These are phyloP conservation scores for Aethes cnicana DNA, from an alignment of 2,888 invertebrate species.

Conservation along the genomic window DNA sequence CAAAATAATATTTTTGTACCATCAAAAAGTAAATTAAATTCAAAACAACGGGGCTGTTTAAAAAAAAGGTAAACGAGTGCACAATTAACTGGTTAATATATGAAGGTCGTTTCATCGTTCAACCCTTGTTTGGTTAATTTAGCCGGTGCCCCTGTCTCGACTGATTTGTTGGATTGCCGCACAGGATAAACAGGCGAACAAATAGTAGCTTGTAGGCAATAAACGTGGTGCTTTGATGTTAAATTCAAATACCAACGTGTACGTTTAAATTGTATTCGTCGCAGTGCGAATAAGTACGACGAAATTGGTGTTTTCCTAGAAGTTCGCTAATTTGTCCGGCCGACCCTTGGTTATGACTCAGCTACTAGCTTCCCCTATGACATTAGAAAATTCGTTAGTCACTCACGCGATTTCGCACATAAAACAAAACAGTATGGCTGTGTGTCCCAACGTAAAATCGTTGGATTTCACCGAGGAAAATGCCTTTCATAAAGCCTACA, in stretches of 20 bases:
- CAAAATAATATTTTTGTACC: constrained; percentile 4
- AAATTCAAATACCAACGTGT: background rate
- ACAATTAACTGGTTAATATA: constrained; percentile 31
- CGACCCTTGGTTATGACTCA: constrained; percentile 25
- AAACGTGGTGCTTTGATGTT: constrained; percentile 11
- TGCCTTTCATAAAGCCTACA: constrained; percentile 2
- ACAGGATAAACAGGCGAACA: constrained; percentile 25
- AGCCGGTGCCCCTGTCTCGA: constrained; percentile 30
- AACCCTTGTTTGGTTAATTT: constrained; percentile 32
- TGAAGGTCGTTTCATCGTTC: constrained; percentile 32
- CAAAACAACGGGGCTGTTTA: constrained; percentile 11
- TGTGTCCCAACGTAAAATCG: constrained; percentile 17
- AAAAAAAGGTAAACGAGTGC: constrained; percentile 25
- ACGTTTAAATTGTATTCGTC: background rate
- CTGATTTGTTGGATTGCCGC: constrained; percentile 31
- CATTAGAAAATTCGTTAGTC: constrained; percentile 22
- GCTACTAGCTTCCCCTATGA: constrained; percentile 23
- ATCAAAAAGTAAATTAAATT: constrained; percentile 13
- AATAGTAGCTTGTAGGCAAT: constrained; percentile 17
- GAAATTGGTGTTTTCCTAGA: constrained; percentile 4
- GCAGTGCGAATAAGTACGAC: background rate
- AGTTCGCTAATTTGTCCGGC: constrained; percentile 1
- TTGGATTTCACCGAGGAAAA: constrained; percentile 18
- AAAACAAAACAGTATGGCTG: constrained; percentile 25
- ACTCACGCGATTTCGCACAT: constrained; percentile 8